These are phyloP conservation scores for Amphipoea oculea DNA, from an alignment of 2,888 invertebrate species.

Conservation along the genomic window DNA sequence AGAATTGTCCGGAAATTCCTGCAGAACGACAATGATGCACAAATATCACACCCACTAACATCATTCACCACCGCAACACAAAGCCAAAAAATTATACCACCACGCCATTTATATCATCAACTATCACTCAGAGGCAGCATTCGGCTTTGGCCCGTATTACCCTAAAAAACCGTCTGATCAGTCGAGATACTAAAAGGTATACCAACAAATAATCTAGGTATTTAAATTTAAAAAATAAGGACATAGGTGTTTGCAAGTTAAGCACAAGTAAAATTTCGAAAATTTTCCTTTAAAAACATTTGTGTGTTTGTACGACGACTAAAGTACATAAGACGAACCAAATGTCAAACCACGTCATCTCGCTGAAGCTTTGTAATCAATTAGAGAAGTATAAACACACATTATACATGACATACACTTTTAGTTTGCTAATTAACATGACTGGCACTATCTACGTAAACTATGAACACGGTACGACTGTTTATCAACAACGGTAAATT, in stretches of 20 bases:
- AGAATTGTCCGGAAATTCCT: neutral
- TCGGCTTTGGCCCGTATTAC: neutral
- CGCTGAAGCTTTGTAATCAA: neutral
- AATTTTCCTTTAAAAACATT: neutral
- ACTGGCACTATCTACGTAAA: conserved; percentile 4
- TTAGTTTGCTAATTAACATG: neutral
- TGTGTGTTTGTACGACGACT: neutral
- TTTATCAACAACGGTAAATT: conserved; percentile 28
- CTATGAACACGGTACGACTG: neutral
- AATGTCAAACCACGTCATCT: neutral
- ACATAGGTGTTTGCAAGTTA: neutral
- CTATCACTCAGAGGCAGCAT: neutral
- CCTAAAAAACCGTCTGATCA: neutral
- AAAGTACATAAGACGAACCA: neutral
- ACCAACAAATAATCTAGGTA: neutral
- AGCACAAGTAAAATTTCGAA: neutral
- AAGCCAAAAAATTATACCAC: neutral
- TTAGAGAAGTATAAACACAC: too few species aligned
- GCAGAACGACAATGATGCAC: neutral
- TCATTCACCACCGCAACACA: neutral
- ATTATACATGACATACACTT: neutral
- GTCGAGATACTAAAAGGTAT: neutral
- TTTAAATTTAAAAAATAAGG: too few species aligned
- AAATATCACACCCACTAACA: neutral
- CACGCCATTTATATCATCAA: neutral